phyloP scores from a whole-genome alignment of 2,113 vertebrate species.

The Callionymus lyra region DNA sequence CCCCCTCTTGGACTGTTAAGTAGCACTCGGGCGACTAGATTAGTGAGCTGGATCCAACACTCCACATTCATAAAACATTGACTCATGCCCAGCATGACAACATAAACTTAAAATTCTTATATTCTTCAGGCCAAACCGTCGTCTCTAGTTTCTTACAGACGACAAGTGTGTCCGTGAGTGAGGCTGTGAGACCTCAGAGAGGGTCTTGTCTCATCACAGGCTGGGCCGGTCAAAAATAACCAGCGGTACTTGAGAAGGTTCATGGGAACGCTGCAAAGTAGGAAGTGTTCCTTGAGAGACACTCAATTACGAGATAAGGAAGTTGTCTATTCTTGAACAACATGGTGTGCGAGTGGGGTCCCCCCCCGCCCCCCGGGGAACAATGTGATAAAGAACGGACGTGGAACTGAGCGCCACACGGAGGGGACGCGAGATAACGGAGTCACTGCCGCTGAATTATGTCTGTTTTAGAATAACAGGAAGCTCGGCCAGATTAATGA shows the following conservation, averaged over 20 bases:
- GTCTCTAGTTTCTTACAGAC: neutral
- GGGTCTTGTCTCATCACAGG: neutral
- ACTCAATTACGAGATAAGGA: conserved; percentile 50
- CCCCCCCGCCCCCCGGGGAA: conserved; percentile 33
- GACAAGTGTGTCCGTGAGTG: too few relatives aligned
- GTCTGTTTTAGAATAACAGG: conserved; percentile 19
- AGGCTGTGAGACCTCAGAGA: too few relatives aligned
- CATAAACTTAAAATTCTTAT: too few relatives aligned
- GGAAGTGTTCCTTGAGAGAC: conserved; percentile 41
- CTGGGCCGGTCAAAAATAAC: conserved; percentile 5
- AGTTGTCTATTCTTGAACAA: conserved; percentile 36
- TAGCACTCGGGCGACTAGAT: conserved; percentile 6
- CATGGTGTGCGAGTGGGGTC: conserved; percentile 28
- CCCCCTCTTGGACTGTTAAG: conserved; percentile 7
- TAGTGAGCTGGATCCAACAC: neutral
- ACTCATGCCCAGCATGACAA: too few relatives aligned
- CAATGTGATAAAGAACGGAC: conserved; percentile 38
- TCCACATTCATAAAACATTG: neutral
- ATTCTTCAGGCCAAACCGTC: neutral
- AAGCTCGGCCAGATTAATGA: conserved; percentile 24
- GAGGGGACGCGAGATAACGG: conserved; percentile 28
- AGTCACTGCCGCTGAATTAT: conserved; percentile 13
- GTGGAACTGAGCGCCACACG: conserved; percentile 14
- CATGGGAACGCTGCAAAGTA: conserved; percentile 31
- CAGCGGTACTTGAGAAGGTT: conserved; percentile 9